phyloP scores from a whole-genome alignment of 2,797 vertebrate species.

The Myiothlypis coronata region DNA sequence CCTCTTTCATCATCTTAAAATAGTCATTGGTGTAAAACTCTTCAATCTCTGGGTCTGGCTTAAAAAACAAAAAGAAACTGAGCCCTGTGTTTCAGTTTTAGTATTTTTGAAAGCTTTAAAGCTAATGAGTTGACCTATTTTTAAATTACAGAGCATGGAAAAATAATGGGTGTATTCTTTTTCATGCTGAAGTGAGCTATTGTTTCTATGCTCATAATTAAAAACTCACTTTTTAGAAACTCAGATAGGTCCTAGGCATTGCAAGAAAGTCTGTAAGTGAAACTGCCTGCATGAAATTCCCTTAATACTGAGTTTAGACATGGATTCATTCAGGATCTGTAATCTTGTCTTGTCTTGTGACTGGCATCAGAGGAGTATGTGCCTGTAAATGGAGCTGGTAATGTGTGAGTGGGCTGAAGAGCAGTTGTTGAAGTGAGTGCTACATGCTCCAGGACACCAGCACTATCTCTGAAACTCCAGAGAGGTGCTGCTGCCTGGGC shows the following conservation, averaged over 20 bases:
- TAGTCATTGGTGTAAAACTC: background rate
- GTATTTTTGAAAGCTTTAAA: constrained; percentile 6
- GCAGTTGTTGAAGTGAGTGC: background rate
- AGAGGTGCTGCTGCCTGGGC: background rate
- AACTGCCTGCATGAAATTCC: background rate
- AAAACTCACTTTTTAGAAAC: background rate
- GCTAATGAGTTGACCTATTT: background rate
- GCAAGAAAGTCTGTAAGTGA: background rate
- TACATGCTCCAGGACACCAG: background rate
- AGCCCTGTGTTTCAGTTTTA: background rate
- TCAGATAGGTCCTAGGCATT: background rate
- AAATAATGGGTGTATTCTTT: constrained; percentile 30
- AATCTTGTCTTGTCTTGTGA: background rate
- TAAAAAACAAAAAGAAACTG: background rate
- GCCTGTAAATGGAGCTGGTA: background rate
- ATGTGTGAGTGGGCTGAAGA: background rate
- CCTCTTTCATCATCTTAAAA: background rate
- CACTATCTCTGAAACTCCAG: background rate
- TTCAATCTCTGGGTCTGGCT: background rate
- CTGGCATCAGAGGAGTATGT: background rate
- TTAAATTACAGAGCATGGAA: constrained; percentile 17
- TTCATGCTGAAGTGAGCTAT: constrained; percentile 22
- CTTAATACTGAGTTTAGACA: background rate
- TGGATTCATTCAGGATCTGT: background rate
- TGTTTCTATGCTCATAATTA: constrained; percentile 25